Conservation (phyloP, 1,140 invertebrate species). For the Eumaeus atala region DNA sequence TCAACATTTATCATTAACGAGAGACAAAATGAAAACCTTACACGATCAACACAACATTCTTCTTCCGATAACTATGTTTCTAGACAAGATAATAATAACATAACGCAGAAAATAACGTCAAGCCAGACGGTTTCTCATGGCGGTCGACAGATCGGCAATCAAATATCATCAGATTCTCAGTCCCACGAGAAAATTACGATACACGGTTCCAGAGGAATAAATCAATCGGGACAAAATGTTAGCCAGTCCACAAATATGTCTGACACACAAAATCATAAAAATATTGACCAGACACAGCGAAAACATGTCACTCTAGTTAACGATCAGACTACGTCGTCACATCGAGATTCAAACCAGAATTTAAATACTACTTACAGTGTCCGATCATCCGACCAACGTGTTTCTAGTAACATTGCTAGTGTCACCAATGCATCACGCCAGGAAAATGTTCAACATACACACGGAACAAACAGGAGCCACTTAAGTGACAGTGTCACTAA, state of each 20-base stretch:
- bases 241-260: slow-evolving; percentile 10
- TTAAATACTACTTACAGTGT: slow-evolving; percentile 2
- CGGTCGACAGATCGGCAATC: background rate
- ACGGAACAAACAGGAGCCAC: slow-evolving; percentile 46
- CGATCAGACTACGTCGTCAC: slow-evolving; percentile 1
- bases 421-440: slow-evolving; percentile 10
- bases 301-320: background rate
- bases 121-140: slow-evolving; percentile 1
- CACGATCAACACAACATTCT: background rate
- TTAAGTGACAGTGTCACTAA: slow-evolving; percentile 60
- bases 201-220: background rate
- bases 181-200: background rate
- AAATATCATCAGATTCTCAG: background rate
- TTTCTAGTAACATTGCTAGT: slow-evolving; percentile 9
- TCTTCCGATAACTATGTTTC: background rate
- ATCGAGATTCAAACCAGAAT: background rate
- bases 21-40: background rate
- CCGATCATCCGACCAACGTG: slow-evolving; percentile 5
- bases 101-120: slow-evolving; percentile 1
- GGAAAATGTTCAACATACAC: slow-evolving; percentile 37
- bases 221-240: background rate
- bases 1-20: slow-evolving; percentile 3
- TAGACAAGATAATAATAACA: background rate
- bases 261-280: background rate
- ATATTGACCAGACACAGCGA: slow-evolving; percentile 1